Evolutionary conservation across 2,888 invertebrate genomes (phyloP), one percentile per base, ranked within the genome.

Genomic region (Lamproptera curius): DNA sequence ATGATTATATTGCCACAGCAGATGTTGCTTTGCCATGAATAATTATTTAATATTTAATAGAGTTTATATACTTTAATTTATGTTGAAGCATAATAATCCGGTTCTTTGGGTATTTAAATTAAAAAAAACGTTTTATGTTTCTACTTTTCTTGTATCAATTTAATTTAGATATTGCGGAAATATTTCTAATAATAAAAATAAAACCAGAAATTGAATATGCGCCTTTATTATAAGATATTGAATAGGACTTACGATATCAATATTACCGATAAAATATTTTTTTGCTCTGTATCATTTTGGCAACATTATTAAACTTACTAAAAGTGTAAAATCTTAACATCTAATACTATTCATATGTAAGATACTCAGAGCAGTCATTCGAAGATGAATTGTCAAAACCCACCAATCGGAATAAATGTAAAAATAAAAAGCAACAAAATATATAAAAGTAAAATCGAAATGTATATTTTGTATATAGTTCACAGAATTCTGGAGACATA

Each of bases 381-480:
- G 15, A 5, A 14, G 31, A 38, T 35, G 40, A 36, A 20, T 6
- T 5, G 6, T 20, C 20, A 37, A 54, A 61, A 61, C 76, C 75
- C 74, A 76, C 74, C 76, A 70, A 70, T 63, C 62, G 54, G 57
- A 59, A 33, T 33, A 50, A 3, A 28, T 28, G n/a, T 2, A 28
- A 28, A n/a, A n/a, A 20, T 57, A 60, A 62, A 59, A 62, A 56
- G 44, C 42, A 42, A 42, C 45, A 46, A 31, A 39, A 44, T 35
- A 44, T n/a, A n/a, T 36, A 42, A 23, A 3, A 36, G 36, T 15
- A 41, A 41, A 34, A 59, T 62, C 61, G 58, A 65, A 70, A 71
- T 81, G 78, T 84, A 82, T 76, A 82, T 81, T 73, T 78, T 84
- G 82, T 82, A 82, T 66, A 83, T 82, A 83, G 72, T 66, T 57